A percentile compares a stretch with the other conserved stretches of the same genome.
phyloP scores from a whole-genome alignment of 1,140 invertebrate species.

The Drosophila saltans region DNA sequence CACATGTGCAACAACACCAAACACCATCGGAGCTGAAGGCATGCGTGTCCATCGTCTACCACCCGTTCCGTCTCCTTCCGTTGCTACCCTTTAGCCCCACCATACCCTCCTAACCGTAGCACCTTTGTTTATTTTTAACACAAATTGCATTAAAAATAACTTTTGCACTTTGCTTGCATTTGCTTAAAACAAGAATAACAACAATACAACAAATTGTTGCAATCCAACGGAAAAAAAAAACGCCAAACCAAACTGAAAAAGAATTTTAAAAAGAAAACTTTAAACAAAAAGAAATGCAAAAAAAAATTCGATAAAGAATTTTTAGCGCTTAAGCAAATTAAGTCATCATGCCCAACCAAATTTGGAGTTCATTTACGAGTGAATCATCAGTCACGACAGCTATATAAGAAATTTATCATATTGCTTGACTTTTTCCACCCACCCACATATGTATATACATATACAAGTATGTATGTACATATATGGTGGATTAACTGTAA shows the following conservation, averaged over 20 bases:
- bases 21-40: slow-evolving; percentile 45
- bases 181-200: slow-evolving; percentile 52
- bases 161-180: slow-evolving; percentile 63
- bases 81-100: background rate
- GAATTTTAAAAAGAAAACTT: slow-evolving; percentile 9
- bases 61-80: slow-evolving; percentile 3
- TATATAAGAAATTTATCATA: slow-evolving; percentile 41
- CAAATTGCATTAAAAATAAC: slow-evolving; percentile 67
- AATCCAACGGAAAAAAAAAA: slow-evolving; percentile 16
- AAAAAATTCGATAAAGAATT: slow-evolving; percentile 22
- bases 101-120: background rate
- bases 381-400: slow-evolving; percentile 31
- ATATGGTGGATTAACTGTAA: slow-evolving; percentile 12
- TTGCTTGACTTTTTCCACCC: slow-evolving; percentile 10
- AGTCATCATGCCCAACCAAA: slow-evolving; percentile 42
- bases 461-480: background rate
- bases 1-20: slow-evolving; percentile 59
- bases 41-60: slow-evolving; percentile 61
- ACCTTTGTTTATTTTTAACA: slow-evolving; percentile 62
- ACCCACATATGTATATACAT: background rate
- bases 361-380: slow-evolving; percentile 29
- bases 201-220: slow-evolving; percentile 38
- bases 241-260: slow-evolving; percentile 14
- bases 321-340: slow-evolving; percentile 31
- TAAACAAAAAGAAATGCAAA: slow-evolving; percentile 41